phyloP scores from a whole-genome alignment of 2,113 vertebrate genomes.

The Actinemys pallida region DNA sequence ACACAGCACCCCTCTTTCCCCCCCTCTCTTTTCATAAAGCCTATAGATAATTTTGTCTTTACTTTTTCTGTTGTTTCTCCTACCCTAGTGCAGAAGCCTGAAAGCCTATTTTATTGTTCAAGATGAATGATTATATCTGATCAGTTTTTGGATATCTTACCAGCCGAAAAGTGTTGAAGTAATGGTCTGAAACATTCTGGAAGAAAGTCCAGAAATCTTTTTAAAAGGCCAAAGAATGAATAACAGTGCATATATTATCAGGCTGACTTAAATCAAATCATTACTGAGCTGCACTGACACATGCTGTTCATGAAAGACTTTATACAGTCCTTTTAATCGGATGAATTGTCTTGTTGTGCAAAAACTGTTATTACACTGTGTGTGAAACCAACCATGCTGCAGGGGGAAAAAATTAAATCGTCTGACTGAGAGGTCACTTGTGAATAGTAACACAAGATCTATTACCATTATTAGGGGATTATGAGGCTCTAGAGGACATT shows the following conservation, averaged over 20 bases:
- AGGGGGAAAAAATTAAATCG: conserved; percentile 71
- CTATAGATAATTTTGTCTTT: background rate
- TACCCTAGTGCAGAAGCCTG: background rate
- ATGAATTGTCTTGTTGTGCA: conserved; percentile 76
- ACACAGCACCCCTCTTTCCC: background rate
- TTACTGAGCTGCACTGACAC: conserved; percentile 28
- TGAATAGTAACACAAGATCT: conserved; percentile 76
- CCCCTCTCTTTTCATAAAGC: background rate
- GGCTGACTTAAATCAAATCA: conserved; percentile 47
- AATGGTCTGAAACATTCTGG: conserved; percentile 8
- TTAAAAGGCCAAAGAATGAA: conserved; percentile 5
- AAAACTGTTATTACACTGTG: conserved; percentile 69
- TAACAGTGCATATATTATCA: conserved; percentile 3
- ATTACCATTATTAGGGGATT: conserved; percentile 74
- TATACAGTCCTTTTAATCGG: conserved; percentile 58
- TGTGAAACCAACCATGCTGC: conserved; percentile 69
- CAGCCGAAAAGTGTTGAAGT: conserved; percentile 8
- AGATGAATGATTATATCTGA: background rate
- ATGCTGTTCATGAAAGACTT: conserved; percentile 59
- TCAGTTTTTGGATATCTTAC: conserved; percentile 10
- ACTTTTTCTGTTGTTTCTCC: background rate
- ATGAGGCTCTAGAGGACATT: conserved; percentile 63
- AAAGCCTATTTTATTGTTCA: background rate
- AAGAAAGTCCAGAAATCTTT: conserved; percentile 45
- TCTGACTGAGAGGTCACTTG: conserved; percentile 73